Evolutionary conservation across 2,888 invertebrate genomes (phyloP).

Genomic region (Papilio demoleus): DNA sequence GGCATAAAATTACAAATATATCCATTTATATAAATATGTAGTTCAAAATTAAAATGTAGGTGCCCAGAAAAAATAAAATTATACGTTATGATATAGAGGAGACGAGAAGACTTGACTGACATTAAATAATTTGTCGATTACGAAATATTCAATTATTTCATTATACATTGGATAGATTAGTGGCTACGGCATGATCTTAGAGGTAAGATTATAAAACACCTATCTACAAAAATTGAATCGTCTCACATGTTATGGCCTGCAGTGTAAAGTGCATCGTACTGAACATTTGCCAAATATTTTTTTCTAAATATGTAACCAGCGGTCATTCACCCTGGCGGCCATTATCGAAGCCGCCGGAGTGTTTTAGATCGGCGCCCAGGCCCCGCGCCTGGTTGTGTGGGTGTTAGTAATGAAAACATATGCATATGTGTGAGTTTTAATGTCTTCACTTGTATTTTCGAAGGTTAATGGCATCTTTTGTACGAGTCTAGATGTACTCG

Average conservation of each 20-base stretch:
- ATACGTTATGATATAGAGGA: no score
- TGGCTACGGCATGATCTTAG: not conserved
- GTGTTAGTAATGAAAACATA: slow-evolving; percentile 1
- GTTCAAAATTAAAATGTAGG: no score
- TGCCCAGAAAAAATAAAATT: no score
- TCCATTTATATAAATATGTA: no score
- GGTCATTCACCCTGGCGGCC: slow-evolving; percentile 70
- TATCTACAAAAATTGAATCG: not conserved
- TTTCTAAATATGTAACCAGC: slow-evolving; percentile 81
- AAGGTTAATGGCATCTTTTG: slow-evolving; percentile 40
- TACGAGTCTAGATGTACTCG: slow-evolving; percentile 35
- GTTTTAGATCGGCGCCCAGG: slow-evolving; percentile 73
- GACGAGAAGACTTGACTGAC: no score
- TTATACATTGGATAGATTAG: not conserved
- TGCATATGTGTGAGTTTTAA: slow-evolving; percentile 32
- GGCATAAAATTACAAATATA: no score
- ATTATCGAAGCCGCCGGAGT: slow-evolving; percentile 71
- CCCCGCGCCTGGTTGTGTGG: slow-evolving; percentile 46
- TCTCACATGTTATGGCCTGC: slow-evolving; percentile 47
- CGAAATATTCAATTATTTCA: not conserved
- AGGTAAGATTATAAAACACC: not conserved
- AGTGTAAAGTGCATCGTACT: slow-evolving; percentile 65
- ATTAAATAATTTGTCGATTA: not conserved
- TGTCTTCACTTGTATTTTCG: slow-evolving; percentile 43
- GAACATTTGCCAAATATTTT: slow-evolving; percentile 83